Conservation (phyloP, 2,888 invertebrate genomes). For the Cheilosia scutellata region DNA sequence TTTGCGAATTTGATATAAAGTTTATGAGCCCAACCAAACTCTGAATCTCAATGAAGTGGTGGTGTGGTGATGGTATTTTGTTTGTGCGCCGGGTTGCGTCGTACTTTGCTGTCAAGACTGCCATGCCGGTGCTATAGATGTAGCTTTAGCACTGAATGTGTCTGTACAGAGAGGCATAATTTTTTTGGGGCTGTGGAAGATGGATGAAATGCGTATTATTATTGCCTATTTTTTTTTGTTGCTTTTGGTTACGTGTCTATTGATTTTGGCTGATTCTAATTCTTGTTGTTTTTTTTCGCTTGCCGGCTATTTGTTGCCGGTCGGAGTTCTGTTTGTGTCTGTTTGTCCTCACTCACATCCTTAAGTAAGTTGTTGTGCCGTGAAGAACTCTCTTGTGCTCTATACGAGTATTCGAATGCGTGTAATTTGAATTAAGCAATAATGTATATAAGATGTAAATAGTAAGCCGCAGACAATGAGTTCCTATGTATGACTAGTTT, state of each 20-base stretch:
- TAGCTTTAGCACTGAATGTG: slow-evolving; percentile 1
- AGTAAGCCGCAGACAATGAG: too few relatives aligned
- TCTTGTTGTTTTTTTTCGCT: slow-evolving; percentile 5
- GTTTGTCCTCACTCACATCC: slow-evolving; percentile 32
- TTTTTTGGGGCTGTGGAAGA: neutral
- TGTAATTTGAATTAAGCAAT: too few relatives aligned
- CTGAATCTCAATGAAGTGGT: slow-evolving; percentile 58
- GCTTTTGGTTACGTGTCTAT: slow-evolving; percentile 45
- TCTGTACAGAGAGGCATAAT: neutral
- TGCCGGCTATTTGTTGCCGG: neutral
- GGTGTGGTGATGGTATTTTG: neutral
- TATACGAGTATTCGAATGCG: too few relatives aligned
- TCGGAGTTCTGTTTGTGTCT: slow-evolving; percentile 28
- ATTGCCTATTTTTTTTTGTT: neutral
- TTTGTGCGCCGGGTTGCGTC: slow-evolving; percentile 2
- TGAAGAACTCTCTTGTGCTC: too few relatives aligned
- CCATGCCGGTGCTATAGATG: neutral
- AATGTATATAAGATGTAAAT: too few relatives aligned
- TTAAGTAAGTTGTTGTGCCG: neutral
- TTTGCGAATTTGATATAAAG: slow-evolving; percentile 66
- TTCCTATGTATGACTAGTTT: too few relatives aligned
- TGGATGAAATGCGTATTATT: slow-evolving; percentile 51
- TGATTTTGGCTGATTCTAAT: slow-evolving; percentile 36
- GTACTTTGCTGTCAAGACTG: slow-evolving; percentile 22
- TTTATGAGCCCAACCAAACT: slow-evolving; percentile 52